These are phyloP conservation scores for Helostoma temminkii DNA, from an alignment of 2,797 vertebrate genomes.

Conservation along the genomic window DNA sequence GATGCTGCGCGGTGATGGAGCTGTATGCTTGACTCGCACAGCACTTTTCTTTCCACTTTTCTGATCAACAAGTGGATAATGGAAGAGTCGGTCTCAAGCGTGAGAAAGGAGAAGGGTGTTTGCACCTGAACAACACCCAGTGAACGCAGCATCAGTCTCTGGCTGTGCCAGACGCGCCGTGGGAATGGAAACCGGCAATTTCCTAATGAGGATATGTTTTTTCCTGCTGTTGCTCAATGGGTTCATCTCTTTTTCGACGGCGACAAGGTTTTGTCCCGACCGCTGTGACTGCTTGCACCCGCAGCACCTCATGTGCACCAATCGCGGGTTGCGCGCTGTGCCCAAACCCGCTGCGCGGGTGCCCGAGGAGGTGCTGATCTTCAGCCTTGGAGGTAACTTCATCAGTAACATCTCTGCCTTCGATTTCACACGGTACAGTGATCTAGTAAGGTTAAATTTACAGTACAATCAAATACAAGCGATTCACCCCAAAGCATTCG, in stretches of 20 bases:
- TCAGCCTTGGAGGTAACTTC: slow-evolving; percentile 95
- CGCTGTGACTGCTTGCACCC: slow-evolving; percentile 93
- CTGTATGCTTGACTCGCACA: slow-evolving; percentile 10
- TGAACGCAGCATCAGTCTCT: slow-evolving; percentile 54
- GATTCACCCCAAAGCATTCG: slow-evolving; percentile 91
- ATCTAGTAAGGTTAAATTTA: slow-evolving; percentile 90
- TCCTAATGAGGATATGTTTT: slow-evolving; percentile 70
- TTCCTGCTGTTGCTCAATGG: slow-evolving; percentile 64
- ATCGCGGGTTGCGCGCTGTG: slow-evolving; percentile 90
- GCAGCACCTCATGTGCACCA: slow-evolving; percentile 92
- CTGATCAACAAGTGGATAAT: slow-evolving; percentile 58
- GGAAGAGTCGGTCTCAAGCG: slow-evolving; percentile 41
- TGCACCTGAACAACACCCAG: slow-evolving; percentile 62
- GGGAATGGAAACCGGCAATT: slow-evolving; percentile 82
- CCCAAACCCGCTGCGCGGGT: slow-evolving; percentile 80
- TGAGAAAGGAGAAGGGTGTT: slow-evolving; percentile 43
- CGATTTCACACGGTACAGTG: slow-evolving; percentile 88
- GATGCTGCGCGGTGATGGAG: slow-evolving; percentile 44
- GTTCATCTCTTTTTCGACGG: slow-evolving; percentile 71
- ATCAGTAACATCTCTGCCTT: slow-evolving; percentile 90
- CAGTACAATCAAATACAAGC: slow-evolving; percentile 93
- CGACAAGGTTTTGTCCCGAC: slow-evolving; percentile 86
- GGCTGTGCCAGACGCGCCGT: slow-evolving; percentile 49
- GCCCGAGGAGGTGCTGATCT: slow-evolving; percentile 86
- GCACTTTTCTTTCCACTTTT: slow-evolving; percentile 12